Conservation (phyloP, 2,797 vertebrate genomes). For the Poliocrania exsul region DNA sequence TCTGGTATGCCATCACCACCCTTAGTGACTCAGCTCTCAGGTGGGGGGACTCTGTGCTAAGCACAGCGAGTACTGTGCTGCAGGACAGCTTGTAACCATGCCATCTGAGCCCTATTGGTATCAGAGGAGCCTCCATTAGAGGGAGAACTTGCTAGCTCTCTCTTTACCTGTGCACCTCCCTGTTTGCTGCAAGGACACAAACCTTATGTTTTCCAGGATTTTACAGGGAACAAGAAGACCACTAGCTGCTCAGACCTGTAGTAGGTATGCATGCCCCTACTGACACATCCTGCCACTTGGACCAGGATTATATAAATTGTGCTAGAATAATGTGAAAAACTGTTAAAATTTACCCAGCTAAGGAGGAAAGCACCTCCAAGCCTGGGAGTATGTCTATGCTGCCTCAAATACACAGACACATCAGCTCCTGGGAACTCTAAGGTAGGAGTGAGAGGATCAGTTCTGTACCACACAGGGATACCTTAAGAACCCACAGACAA, state of each 20-base stretch:
- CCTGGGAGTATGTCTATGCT: neutral
- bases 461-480: neutral
- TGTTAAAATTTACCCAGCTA: neutral
- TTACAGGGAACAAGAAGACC: neutral
- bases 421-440: neutral
- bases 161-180: neutral
- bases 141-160: neutral
- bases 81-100: neutral
- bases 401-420: neutral
- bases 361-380: neutral
- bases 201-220: neutral
- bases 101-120: too few relatives aligned
- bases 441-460: neutral
- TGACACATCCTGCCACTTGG: neutral
- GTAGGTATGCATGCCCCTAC: neutral
- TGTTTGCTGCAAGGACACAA: neutral
- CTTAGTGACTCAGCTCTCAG: neutral
- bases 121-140: neutral
- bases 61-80: neutral
- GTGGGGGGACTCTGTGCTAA: rapidly evolving
- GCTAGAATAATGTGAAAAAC: neutral
- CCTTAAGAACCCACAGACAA: neutral
- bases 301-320: neutral
- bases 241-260: neutral
- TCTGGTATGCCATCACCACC: neutral